Evolutionary conservation across 2,113 vertebrate species (phyloP).

Genomic region (Melanerpes formicivorus): DNA sequence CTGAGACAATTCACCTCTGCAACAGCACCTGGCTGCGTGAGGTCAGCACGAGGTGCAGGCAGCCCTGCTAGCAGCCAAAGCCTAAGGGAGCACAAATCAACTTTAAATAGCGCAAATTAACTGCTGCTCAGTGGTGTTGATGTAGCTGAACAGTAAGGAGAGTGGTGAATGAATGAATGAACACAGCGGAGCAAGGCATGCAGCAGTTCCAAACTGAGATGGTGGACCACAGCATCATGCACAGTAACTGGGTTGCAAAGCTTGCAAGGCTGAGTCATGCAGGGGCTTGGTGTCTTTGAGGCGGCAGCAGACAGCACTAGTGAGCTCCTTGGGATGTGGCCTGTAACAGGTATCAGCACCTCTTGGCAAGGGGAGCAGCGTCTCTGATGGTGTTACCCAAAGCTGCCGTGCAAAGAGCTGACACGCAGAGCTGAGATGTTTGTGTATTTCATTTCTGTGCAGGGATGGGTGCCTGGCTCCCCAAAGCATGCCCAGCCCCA

Average conservation of each 20-base stretch:
- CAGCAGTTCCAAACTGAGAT: background rate
- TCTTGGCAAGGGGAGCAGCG: background rate
- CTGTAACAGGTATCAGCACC: background rate
- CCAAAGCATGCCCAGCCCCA: no score
- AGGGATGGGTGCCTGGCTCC: no score
- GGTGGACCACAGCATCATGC: rapidly evolving
- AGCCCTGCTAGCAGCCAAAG: background rate
- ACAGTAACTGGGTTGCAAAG: no score
- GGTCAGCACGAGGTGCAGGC: background rate
- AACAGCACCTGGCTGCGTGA: background rate
- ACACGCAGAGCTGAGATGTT: no score
- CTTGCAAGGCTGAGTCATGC: background rate
- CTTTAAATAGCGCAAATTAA: no score
- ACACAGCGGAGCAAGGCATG: background rate
- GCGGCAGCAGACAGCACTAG: background rate
- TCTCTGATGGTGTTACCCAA: background rate
- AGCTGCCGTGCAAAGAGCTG: no score
- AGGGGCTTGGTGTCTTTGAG: background rate
- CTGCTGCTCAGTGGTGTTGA: background rate
- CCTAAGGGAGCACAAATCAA: background rate
- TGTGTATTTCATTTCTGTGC: no score
- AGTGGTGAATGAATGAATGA: no score
- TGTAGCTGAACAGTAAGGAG: background rate
- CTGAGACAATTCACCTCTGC: background rate
- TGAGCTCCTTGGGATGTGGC: background rate